Conservation (phyloP, 2,113 vertebrate species). For the Piaya cayana region DNA sequence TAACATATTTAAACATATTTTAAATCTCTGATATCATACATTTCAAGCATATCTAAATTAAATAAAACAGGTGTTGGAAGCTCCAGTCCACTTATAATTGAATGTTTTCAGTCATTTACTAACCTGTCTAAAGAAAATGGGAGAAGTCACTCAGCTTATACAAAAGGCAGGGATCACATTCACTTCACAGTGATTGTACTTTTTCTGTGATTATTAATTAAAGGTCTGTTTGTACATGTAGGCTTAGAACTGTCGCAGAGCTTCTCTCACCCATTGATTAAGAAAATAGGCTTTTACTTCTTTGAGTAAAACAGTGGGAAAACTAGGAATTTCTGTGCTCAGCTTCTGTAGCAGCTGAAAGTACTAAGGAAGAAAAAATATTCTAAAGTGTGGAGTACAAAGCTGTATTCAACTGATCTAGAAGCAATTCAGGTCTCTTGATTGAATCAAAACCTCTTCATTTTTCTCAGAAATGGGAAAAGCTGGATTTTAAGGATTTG, state of each 20-base stretch:
- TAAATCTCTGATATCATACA: neutral
- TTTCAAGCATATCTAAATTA: neutral
- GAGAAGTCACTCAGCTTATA: neutral
- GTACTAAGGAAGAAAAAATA: neutral
- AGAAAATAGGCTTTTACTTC: slow-evolving; percentile 44
- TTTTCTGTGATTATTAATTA: neutral
- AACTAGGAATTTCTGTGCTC: slow-evolving; percentile 39
- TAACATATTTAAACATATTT: neutral
- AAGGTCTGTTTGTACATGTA: neutral
- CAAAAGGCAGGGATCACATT: neutral
- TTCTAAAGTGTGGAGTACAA: neutral
- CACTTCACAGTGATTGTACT: neutral
- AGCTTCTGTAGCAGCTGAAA: slow-evolving; percentile 55
- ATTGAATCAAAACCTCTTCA: neutral
- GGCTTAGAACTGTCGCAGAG: slow-evolving; percentile 45
- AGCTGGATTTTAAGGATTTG: neutral
- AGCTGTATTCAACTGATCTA: neutral
- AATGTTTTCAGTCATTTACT: neutral
- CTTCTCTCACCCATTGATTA: neutral
- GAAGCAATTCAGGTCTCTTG: neutral
- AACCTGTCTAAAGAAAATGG: neutral
- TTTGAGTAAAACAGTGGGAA: slow-evolving; percentile 44
- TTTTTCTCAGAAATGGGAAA: neutral
- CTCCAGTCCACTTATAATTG: neutral
- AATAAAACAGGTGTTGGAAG: neutral